phyloP scores from a whole-genome alignment of 2,797 vertebrate species.

The Kryptopterus vitreolus region DNA sequence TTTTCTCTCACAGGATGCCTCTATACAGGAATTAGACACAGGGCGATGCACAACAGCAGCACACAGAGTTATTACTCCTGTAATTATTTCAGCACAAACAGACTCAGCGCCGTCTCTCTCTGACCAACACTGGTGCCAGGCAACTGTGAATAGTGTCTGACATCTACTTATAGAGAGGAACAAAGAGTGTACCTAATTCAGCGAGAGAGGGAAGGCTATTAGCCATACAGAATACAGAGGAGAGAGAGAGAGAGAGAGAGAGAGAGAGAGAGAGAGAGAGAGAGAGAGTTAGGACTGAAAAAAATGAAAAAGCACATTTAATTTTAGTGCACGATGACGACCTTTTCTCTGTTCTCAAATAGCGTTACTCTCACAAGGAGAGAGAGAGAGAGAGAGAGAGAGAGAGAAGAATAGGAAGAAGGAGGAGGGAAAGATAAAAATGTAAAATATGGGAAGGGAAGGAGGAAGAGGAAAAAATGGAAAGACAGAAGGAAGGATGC shows the following conservation, averaged over 20 bases:
- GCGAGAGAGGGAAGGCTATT: conserved; percentile 32
- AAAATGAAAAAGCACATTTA: conserved; percentile 8
- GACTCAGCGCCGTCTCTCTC: conserved; percentile 61
- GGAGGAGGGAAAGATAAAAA: not conserved
- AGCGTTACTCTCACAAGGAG: not conserved
- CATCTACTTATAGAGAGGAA: conserved; percentile 52
- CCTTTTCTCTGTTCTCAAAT: not conserved
- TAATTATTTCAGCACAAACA: conserved; percentile 65
- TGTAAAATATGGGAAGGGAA: not conserved
- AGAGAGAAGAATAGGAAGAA: not conserved
- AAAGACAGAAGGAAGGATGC: not conserved
- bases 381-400: conserved; percentile 14
- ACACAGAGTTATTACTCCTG: conserved; percentile 68
- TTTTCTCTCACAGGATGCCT: not conserved
- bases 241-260: conserved; percentile 9
- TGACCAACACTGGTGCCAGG: conserved; percentile 60
- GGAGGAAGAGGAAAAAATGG: not conserved
- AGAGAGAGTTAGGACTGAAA: not conserved
- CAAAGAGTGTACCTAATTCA: conserved; percentile 65
- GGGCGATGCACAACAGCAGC: conserved; percentile 59
- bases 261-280: conserved; percentile 15
- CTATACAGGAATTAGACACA: conserved; percentile 62
- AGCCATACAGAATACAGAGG: conserved; percentile 22
- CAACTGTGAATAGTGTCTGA: conserved; percentile 56
- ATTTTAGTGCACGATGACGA: conserved; percentile 22